Evolutionary conservation across 1,140 invertebrate species (phyloP).

Genomic region (Calycopis cecrops): DNA sequence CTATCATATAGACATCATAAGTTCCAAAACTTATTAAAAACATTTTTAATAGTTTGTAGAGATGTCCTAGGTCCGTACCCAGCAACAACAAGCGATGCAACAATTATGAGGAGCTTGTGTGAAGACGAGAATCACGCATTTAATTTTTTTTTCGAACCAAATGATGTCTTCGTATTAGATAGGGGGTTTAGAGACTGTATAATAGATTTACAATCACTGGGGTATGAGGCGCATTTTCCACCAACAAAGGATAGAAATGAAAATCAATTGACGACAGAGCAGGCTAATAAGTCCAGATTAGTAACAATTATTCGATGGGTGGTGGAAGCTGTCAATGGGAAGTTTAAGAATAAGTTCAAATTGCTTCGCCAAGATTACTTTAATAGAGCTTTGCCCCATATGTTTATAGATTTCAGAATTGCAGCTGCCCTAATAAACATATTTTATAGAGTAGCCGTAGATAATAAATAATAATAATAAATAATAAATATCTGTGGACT

Average conservation of each 20-base stretch:
- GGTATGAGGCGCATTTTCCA: neutral
- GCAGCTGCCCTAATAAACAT: too few relatives aligned
- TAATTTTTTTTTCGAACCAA: neutral
- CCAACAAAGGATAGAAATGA: neutral
- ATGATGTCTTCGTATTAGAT: conserved; percentile 7
- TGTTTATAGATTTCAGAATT: too few relatives aligned
- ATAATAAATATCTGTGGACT: too few relatives aligned
- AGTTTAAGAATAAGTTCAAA: conserved; percentile 2
- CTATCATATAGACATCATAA: neutral
- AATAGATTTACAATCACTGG: neutral
- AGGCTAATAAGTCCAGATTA: neutral
- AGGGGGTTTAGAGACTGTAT: neutral
- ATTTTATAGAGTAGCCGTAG: conserved; percentile 3
- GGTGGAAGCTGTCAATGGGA: neutral
- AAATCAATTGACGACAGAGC: conserved; percentile 4
- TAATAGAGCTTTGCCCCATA: too few relatives aligned
- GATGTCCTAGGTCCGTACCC: neutral
- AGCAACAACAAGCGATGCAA: neutral
- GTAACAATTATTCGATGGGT: neutral
- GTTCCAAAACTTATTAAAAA: neutral
- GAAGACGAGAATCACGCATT: neutral
- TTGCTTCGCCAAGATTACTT: too few relatives aligned
- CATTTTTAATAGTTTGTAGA: neutral
- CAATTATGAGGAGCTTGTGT: neutral
- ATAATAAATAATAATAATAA: too few relatives aligned